phyloP scores from a whole-genome alignment of 2,113 vertebrate species.

The Tragelaphus imberbis region DNA sequence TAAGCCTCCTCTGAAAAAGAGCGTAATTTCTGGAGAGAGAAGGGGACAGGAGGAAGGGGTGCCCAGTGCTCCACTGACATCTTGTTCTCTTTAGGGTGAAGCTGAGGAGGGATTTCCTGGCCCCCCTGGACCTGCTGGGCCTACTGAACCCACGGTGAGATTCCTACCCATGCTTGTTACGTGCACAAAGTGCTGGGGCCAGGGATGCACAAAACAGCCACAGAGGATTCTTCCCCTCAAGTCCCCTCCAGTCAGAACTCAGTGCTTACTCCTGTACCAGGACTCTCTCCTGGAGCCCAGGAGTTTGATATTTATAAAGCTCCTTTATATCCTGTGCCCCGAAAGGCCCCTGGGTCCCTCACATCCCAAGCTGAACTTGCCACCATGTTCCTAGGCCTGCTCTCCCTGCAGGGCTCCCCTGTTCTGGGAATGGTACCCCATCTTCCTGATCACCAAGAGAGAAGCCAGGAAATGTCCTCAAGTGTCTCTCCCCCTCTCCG shows the following conservation, averaged over 20 bases:
- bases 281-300: not conserved
- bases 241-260: not conserved
- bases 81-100: slow-evolving; percentile 80
- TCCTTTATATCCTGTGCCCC: not conserved
- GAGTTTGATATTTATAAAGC: not conserved
- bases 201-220: not conserved
- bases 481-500: not conserved
- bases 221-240: too few relatives aligned
- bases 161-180: not conserved
- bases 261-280: not conserved
- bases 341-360: not conserved
- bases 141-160: slow-evolving; percentile 71
- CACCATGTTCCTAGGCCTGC: not conserved
- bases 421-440: not conserved
- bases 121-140: slow-evolving; percentile 66
- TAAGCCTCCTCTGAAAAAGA: not conserved
- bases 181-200: too few relatives aligned
- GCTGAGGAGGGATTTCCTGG: slow-evolving; percentile 81
- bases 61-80: not conserved
- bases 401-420: not conserved
- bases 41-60: too few relatives aligned
- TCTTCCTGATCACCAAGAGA: not conserved
- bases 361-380: not conserved
- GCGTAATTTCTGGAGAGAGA: not conserved
- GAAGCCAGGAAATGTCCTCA: not conserved